Evolutionary conservation across 2,113 vertebrate species (phyloP), one percentile per base, ranked within the genome.

Genomic region (Microcebus murinus): DNA sequence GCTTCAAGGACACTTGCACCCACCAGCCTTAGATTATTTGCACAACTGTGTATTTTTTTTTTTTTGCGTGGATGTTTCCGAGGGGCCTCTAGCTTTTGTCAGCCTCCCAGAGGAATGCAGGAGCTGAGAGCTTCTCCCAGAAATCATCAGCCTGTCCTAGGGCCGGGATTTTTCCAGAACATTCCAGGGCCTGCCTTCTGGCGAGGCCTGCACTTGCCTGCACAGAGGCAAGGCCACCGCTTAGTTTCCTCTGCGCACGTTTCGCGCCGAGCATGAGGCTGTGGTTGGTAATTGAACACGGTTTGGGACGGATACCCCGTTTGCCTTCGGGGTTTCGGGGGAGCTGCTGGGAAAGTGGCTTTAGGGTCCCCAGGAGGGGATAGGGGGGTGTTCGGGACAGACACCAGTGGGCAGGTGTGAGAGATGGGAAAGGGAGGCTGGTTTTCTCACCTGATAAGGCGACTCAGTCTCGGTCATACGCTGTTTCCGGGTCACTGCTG

Each of bases 381-480:
- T 5, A n/a, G 3, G 20, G 13, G 63, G 23, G 27, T 10, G 6
- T 74, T 71, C 34, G 4, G 9, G 63, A 55, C 59, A 67, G 45
- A n/a, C 8, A 48, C 11, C 31, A 59, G 27, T 34, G 31, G 59
- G 50, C 81, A 79, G 21, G 59, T 93, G 45, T 20, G 50, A 84
- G 76, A 45, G 27, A 13, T 23, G 15, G 86, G 67, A 45, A 63
- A 45, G 39, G 68, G 29, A 90, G 86, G 14, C 45, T n/a, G n/a
- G 10, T 83, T 45, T 96, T 73, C 96, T 97, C 77, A 98, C 98
- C 97, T 98, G 98, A 55, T 98, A 98, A 12, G 96, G 95, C 0
- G 98, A 98, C 84, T 98, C 98, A 0, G 91, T 98, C 96, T 98
- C 96, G 1, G 95, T 36, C 4, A 97, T 96, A n/a, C 45, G 96